Conservation (phyloP, 2,797 vertebrate genomes). For the Podargus strigoides region DNA sequence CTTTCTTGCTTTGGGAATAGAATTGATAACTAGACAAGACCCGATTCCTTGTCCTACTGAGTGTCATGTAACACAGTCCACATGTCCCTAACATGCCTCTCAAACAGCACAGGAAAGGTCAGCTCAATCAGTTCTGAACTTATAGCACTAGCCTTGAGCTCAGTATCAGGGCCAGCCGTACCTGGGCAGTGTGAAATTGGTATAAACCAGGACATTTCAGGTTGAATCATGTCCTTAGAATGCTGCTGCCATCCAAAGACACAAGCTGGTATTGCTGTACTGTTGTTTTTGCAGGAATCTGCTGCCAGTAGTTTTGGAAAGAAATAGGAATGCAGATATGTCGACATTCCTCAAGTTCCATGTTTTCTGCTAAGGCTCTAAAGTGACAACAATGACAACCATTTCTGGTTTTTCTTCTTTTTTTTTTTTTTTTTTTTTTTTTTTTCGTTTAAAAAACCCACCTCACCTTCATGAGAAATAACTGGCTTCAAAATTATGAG, state of each 20-base stretch:
- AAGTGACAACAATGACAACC: fast-evolving
- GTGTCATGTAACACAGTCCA: fast-evolving
- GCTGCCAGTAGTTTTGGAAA: neutral
- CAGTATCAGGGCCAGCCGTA: no score
- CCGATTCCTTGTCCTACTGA: neutral
- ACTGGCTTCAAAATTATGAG: neutral
- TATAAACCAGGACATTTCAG: neutral
- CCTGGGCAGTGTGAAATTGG: neutral
- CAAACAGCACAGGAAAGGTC: neutral
- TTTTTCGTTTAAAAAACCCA: neutral
- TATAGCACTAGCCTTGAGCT: neutral
- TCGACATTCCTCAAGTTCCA: neutral
- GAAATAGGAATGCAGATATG: neutral
- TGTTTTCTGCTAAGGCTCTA: neutral
- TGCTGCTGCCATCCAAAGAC: conserved; percentile 72
- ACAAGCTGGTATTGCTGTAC: neutral
- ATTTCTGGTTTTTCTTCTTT: no score
- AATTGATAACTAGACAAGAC: neutral
- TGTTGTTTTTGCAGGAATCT: fast-evolving
- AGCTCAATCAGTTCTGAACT: neutral
- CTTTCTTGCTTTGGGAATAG: neutral
- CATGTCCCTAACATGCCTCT: neutral
- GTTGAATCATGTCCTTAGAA: neutral
- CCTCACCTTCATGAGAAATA: neutral
- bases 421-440: no score